phyloP scores from a whole-genome alignment of 2,113 vertebrate genomes.

The Oryzias woworae region DNA sequence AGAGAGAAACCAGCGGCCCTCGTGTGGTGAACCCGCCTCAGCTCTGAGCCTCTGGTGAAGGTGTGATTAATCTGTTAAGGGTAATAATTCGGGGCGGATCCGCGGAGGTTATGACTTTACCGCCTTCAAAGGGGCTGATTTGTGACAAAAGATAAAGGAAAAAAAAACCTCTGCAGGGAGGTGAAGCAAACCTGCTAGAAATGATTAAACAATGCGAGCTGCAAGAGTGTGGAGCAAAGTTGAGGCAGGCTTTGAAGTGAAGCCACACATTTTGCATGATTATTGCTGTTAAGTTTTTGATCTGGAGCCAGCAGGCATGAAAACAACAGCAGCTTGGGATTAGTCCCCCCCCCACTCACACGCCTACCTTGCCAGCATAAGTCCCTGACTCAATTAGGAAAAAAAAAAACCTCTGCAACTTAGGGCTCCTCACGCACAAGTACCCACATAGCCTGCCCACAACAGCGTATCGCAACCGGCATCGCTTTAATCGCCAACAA shows the following conservation, averaged over 20 bases:
- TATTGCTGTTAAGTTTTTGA: conserved; percentile 75
- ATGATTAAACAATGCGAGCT: conserved; percentile 63
- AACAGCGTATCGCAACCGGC: conserved; percentile 53
- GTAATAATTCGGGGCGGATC: conserved; percentile 24
- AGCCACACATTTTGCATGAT: conserved; percentile 72
- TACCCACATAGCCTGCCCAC: conserved; percentile 67
- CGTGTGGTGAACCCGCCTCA: conserved; percentile 15
- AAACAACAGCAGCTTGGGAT: conserved; percentile 76
- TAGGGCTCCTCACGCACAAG: conserved; percentile 66
- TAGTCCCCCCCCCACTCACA: conserved; percentile 69
- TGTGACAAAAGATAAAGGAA: conserved; percentile 15
- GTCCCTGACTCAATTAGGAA: conserved; percentile 77
- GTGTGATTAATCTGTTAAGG: conserved; percentile 36
- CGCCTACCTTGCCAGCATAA: conserved; percentile 74
- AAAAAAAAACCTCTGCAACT: conserved; percentile 71
- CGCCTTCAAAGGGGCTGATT: conserved; percentile 7
- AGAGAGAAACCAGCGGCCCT: conserved; percentile 44
- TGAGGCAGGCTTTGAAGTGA: conserved; percentile 69
- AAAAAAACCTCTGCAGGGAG: conserved; percentile 24
- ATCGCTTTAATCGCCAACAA: conserved; percentile 45
- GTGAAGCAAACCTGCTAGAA: conserved; percentile 34
- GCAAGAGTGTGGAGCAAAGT: conserved; percentile 62
- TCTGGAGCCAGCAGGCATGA: conserved; percentile 73
- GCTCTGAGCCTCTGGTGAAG: conserved; percentile 13
- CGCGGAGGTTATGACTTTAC: conserved; percentile 42